Evolutionary conservation across 2,888 invertebrate species (phyloP).

Genomic region (Tholera decimalis): DNA sequence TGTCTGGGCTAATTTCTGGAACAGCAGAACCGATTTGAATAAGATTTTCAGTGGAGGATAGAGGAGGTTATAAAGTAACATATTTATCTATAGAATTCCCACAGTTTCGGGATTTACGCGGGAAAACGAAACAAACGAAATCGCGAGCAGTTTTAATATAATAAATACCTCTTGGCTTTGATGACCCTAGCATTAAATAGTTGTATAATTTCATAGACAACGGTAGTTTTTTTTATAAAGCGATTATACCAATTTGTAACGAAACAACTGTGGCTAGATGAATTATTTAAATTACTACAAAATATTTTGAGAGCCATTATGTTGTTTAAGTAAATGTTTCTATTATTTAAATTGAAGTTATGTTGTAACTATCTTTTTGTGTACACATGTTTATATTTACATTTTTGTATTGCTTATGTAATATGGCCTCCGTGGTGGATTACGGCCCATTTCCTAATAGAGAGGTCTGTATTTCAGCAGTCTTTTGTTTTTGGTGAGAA

Average conservation of each 20-base stretch:
- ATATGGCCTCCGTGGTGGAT: too few species aligned
- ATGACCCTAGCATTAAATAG: conserved; percentile 42
- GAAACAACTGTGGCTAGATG: conserved; percentile 63
- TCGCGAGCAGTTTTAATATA: too few species aligned
- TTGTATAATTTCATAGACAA: conserved; percentile 67
- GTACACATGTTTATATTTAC: conserved; percentile 16
- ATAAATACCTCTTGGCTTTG: not conserved
- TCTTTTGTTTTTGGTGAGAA: too few species aligned
- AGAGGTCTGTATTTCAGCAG: too few species aligned
- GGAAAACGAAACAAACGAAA: too few species aligned
- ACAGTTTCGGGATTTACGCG: too few species aligned
- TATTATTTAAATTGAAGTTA: conserved; percentile 65
- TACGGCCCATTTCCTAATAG: too few species aligned
- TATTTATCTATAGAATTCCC: too few species aligned
- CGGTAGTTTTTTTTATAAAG: conserved; percentile 72
- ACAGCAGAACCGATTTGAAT: too few species aligned
- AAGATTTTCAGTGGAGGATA: too few species aligned
- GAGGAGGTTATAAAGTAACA: too few species aligned
- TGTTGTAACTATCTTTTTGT: conserved; percentile 29
- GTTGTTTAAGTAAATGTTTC: conserved; percentile 65
- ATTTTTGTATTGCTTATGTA: conserved; percentile 8
- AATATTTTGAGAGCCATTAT: conserved; percentile 57
- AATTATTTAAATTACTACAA: conserved; percentile 72
- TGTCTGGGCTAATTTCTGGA: too few species aligned
- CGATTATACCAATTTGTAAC: conserved; percentile 70